Evolutionary conservation across 2,888 invertebrate genomes (phyloP), one percentile per base, ranked within the genome.

Genomic region (Steromphala cineraria): DNA sequence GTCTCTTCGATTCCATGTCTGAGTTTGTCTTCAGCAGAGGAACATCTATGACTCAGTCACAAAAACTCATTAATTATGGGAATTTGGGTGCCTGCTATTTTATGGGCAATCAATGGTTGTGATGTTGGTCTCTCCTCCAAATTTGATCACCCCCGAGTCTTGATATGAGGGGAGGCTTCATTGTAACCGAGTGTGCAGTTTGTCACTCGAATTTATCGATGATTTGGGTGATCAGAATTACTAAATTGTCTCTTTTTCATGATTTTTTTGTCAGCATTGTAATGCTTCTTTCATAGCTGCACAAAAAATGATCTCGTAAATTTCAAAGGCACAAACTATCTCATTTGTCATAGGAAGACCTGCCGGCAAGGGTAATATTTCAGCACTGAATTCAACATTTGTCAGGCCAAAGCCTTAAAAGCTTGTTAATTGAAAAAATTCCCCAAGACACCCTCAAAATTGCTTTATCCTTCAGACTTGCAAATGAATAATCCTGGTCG

Each of bases 41-140:
- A 74, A 31, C 24, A 19, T 52, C 19, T 13, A 46, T 79, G 79
- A 79, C 40, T 79, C 79, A 80, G 67, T 31, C 76, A 52, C 28
- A 21, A 80, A 55, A 31, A 67, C 77, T 67, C 77, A 80, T 77
- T 80, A 67, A 80, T 77, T 80, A 80, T 80, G 80, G 67, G 77
- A 80, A 77, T 67, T 80, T 80, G 53, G 80, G 15, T 81, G 78
- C 53, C 80, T 71, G 67, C 28, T 24, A 31, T 55, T 76, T 76
- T 76, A 76, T 76, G 76, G 76, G 40, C 40, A 76, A 76, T 76
- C 76, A 76, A 53, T 76, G 31, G 28, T 17, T 74, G 24, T 56
- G 56, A 56, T 56, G 36, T 71, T 46, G 46, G 46, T 46, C 46
- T 46, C 46, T 36, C 71, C 71, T n/a, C 19, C 71, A 71, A 71